Evolutionary conservation across 23 tunicate genomes (phyloP).

Genomic region (Clavelina lepadiformis): DNA sequence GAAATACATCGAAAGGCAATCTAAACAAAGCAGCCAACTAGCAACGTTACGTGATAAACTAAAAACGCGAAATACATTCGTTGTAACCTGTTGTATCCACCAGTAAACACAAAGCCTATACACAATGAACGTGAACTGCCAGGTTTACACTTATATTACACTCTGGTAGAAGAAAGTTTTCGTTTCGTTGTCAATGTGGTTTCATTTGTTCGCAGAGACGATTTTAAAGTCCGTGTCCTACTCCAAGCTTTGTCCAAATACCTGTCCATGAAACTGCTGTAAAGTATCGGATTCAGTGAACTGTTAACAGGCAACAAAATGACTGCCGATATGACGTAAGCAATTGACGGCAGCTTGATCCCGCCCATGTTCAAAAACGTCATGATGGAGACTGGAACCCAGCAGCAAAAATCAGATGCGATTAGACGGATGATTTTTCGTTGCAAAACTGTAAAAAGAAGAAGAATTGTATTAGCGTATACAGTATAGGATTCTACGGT

Average conservation of each 20-base stretch:
- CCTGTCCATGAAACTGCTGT: conserved; percentile 23
- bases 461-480: too few species aligned
- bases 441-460: conserved; percentile 23
- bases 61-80: too few species aligned
- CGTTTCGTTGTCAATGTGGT: too few species aligned
- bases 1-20: too few species aligned
- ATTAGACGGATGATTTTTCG: conserved; percentile 30
- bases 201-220: conserved; percentile 1
- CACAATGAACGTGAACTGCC: too few species aligned
- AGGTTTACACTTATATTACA: too few species aligned
- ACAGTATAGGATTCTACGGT: too few species aligned
- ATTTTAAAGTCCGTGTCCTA: conserved; percentile 1
- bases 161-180: too few species aligned
- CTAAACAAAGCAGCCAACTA: too few species aligned
- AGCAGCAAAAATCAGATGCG: conserved; percentile 50
- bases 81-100: too few species aligned
- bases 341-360: conserved; percentile 20
- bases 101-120: too few species aligned
- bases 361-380: conserved; percentile 30
- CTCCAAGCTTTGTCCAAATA: conserved; percentile 25
- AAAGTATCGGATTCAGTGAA: conserved; percentile 45
- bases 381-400: conserved; percentile 52
- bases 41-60: too few species aligned
- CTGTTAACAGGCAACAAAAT: conserved; percentile 50
- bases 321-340: conserved; percentile 47